Base-by-base conservation (phyloP, 1,140 invertebrate species). In the Platorchestia sp. region DNA sequence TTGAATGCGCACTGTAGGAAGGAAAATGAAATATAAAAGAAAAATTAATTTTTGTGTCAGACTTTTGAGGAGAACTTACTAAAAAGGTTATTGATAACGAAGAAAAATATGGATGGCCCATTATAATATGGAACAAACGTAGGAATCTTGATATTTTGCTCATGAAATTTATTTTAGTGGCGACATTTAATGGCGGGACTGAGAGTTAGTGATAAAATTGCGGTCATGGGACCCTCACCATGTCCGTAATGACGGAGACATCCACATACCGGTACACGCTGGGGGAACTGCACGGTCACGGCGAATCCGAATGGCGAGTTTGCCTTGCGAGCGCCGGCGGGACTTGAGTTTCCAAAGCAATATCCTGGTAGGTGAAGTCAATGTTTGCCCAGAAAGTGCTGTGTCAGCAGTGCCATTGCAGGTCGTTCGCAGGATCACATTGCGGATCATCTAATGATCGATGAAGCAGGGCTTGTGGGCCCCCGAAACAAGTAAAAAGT, bases 391-490 rank as follows among this genome's bases (percentile, higher is more conserved):
- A 93, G 91, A 93, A 93, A 93, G 91, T 93, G 91, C 91, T 93
- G 91, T 93, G 91, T 93, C 91, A 93, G 91, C 91, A 93, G 44
- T 93, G 91, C 91, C 91, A 93, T 93, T 93, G 91, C 91, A 93
- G 91, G 91, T 93, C 91, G 91, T 44, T 36, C 45, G 43, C 91
- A 45, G 91, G 43, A 45, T 93, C 91, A 47, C 45, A 93, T 93
- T 93, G 44, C 91, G 45, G 91, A 93, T 93, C 91, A 47, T 93
- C 91, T 44, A 45, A 93, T 93, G 91, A 93, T 93, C 91, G 91
- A 93, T 93, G 91, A 93, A 45, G 45, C 45, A 75, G 14, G 10
- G 27, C 36, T 75, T 75, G 14, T 75, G 3, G 59, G 59, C 1
- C 59, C 47, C 36, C 59, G 27, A 22, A 14, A 75, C 14, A 75